A percentile compares a stretch with the other conserved stretches of the same genome.
phyloP scores from a whole-genome alignment of 2,888 invertebrate species.

The Polydrusus pterygomalis region DNA sequence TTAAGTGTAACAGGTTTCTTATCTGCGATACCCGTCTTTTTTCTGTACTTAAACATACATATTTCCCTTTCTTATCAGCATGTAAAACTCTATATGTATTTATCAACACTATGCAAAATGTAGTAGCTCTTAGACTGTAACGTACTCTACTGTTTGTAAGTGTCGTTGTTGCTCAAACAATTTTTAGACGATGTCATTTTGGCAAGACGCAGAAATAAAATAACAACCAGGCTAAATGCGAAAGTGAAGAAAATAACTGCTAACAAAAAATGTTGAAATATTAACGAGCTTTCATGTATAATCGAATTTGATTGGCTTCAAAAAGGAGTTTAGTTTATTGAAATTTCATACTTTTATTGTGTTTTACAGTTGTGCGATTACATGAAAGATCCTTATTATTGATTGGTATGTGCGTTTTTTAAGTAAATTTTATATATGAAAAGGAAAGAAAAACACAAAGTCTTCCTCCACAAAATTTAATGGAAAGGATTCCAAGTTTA shows the following conservation, averaged over 20 bases:
- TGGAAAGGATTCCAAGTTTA: too few relatives aligned
- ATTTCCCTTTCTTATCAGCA: constrained; percentile 64
- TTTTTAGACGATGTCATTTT: constrained; percentile 66
- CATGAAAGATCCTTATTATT: too few relatives aligned
- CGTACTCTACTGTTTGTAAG: constrained; percentile 63
- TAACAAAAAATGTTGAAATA: too few relatives aligned
- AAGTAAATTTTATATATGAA: too few relatives aligned
- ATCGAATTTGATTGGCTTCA: too few relatives aligned
- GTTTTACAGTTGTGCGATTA: too few relatives aligned
- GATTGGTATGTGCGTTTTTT: too few relatives aligned
- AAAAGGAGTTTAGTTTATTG: too few relatives aligned
- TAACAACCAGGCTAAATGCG: constrained; percentile 61
- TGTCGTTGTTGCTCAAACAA: constrained; percentile 60
- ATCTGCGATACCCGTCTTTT: constrained; percentile 16
- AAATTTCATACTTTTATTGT: too few relatives aligned
- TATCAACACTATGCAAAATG: constrained; percentile 60
- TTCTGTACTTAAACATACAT: constrained; percentile 62
- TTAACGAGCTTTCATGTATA: too few relatives aligned
- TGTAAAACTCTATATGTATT: constrained; percentile 65
- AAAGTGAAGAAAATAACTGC: constrained; percentile 12
- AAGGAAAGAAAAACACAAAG: too few relatives aligned
- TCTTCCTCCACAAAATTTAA: too few relatives aligned
- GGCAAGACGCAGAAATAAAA: constrained; percentile 69
- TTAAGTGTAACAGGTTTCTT: constrained; percentile 1
- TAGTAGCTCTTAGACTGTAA: constrained; percentile 66